Evolutionary conservation across 2,888 invertebrate species (phyloP), one percentile per base, ranked within the genome.

Genomic region (Parnassius apollo): DNA sequence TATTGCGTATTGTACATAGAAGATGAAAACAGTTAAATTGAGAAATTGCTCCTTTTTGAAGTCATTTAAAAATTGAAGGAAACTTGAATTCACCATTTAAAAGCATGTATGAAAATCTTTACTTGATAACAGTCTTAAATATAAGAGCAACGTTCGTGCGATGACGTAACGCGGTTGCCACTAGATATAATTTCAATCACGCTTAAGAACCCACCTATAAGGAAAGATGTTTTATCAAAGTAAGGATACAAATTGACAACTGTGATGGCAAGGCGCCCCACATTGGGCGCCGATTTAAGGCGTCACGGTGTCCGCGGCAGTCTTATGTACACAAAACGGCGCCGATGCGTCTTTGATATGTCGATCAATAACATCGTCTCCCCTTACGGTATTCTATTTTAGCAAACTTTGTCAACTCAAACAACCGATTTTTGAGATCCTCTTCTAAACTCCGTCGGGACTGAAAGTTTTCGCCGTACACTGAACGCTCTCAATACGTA

Each of bases 341-440:
- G 35, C 22, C 25, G 57, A 46, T 13, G 10, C 44, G 49, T 56
- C 61, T 56, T 35, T 51, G 50, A 42, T 10, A 42, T 44, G 13
- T 25, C 22, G 57, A 62, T 58, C 62, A 54, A 62, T 62, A 58
- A 7, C 60, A 13, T 25, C 56, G 56, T 18, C 52, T 53, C 54
- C 49, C 58, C 58, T 25, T 35, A 49, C 54, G 46, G 54, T 62
- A 62, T 58, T 58, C 50, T 58, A 62, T 55, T 58, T 58, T 50
- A 62, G 59, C 62, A 50, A 50, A 62, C 54, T 57, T 57, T 53
- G 53, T 54, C 62, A 62, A 58, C 58, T 62, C 49, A 58, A 62
- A 62, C 62, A 53, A 49, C 53, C 45, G 58, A 59, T 45, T 49
- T 35, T 49, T 11, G 59, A 61, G 46, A 57, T 57, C 61, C 57